Conservation (phyloP, 2,113 vertebrate genomes). For the Anolis carolinensis region DNA sequence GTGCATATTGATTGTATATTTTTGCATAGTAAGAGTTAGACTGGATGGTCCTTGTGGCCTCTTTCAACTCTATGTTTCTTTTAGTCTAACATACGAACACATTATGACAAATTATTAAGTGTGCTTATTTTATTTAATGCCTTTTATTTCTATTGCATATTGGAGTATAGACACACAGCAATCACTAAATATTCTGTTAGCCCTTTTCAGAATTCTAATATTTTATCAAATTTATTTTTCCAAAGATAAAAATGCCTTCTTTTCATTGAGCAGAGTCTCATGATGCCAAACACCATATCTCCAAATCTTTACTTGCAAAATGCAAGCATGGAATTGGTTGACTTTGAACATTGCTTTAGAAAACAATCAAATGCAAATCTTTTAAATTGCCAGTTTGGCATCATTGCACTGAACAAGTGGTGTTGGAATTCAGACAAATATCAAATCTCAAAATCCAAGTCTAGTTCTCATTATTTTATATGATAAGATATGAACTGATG, state of each 20-base stretch:
- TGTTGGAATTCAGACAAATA: neutral
- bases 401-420: neutral
- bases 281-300: neutral
- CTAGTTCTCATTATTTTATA: neutral
- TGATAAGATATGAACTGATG: neutral
- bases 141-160: too few species aligned
- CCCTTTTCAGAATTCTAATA: neutral
- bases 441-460: neutral
- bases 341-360: neutral
- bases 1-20: too few species aligned
- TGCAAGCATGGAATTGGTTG: neutral
- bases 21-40: too few species aligned
- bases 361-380: neutral
- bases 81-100: neutral
- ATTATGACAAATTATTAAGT: neutral
- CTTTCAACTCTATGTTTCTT: too few species aligned
- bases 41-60: too few species aligned
- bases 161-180: neutral
- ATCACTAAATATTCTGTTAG: neutral
- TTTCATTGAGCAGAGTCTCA: neutral
- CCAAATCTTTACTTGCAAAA: neutral
- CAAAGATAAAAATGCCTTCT: neutral
- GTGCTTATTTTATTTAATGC: too few species aligned
- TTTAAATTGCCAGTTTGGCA: neutral
- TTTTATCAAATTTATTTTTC: neutral